A percentile compares a stretch with the other conserved stretches of the same genome.
Evolutionary conservation across 2,797 vertebrate species (phyloP).

Genomic region (Lepus townsendii): DNA sequence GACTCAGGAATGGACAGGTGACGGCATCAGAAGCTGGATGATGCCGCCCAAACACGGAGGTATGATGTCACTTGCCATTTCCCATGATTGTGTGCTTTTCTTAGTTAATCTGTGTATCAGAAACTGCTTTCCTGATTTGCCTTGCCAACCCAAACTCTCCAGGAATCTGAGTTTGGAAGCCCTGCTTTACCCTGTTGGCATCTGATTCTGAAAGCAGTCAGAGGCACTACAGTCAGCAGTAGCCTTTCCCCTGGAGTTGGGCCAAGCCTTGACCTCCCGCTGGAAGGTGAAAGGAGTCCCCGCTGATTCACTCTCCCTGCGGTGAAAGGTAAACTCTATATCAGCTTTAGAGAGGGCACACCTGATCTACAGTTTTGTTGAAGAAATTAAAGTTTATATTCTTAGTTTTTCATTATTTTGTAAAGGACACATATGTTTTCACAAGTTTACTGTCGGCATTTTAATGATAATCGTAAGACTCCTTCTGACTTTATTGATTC

Average conservation of each 20-base stretch:
- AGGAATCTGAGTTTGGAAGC: not conserved
- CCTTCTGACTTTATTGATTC: not conserved
- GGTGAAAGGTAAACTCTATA: not conserved
- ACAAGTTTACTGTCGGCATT: constrained; percentile 6
- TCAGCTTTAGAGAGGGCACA: not conserved
- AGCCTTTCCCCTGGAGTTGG: not conserved
- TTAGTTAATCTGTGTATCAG: not conserved
- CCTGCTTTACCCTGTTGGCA: not conserved
- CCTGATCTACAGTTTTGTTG: not conserved
- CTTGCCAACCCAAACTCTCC: not conserved
- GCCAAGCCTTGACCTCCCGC: not conserved
- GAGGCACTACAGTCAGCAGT: not conserved
- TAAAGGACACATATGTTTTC: not conserved
- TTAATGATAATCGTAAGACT: constrained; percentile 44
- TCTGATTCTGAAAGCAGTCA: not conserved
- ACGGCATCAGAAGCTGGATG: too few relatives aligned
- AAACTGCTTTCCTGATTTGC: not conserved
- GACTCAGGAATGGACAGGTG: too few relatives aligned
- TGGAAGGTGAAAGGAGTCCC: not conserved
- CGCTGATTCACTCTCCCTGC: not conserved
- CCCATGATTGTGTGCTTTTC: not conserved
- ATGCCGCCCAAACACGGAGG: not conserved
- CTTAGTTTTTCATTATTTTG: not conserved
- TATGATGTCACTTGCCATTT: not conserved
- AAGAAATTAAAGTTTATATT: not conserved